Percentiles rank a stretch among this genome's conserved stretches.
Evolutionary conservation across 92 coral and sea anemone species (phyloP).

Genomic region (Nematostella vectensis): DNA sequence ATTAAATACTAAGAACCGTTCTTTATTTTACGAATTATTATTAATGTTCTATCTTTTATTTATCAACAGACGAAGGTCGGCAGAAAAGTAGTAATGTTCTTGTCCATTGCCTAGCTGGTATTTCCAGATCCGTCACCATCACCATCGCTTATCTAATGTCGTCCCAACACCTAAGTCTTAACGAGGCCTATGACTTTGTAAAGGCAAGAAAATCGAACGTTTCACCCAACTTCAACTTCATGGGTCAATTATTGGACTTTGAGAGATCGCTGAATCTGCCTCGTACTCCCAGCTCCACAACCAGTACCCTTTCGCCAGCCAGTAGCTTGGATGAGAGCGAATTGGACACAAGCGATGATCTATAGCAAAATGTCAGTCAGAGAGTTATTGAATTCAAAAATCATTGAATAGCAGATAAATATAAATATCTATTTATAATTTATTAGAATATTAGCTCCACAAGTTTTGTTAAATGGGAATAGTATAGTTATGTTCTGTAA

Average conservation of each 20-base stretch:
- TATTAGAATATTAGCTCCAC: constrained; percentile 12
- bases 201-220: constrained; percentile 94
- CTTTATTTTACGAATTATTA: too few relatives aligned
- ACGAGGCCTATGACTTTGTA: constrained; percentile 97
- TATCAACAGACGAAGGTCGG: constrained; percentile 82
- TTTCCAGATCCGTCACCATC: constrained; percentile 90
- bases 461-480: constrained; percentile 13
- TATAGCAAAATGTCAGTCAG: background rate
- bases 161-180: constrained; percentile 55
- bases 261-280: constrained; percentile 76
- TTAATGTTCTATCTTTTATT: constrained; percentile 9
- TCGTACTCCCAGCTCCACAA: constrained; percentile 71
- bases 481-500: constrained; percentile 6
- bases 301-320: constrained; percentile 66
- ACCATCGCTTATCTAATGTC: constrained; percentile 95
- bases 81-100: constrained; percentile 71
- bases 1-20: too few relatives aligned
- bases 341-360: constrained; percentile 21
- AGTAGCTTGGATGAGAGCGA: constrained; percentile 65
- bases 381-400: background rate
- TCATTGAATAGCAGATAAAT: background rate
- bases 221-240: constrained; percentile 91
- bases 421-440: background rate
- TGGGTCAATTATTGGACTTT: constrained; percentile 96
- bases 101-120: constrained; percentile 93